Percentiles rank a stretch among this genome's conserved stretches.
Conservation (phyloP, 2,888 invertebrate species). For the Hirtodrosophila alboralis region DNA sequence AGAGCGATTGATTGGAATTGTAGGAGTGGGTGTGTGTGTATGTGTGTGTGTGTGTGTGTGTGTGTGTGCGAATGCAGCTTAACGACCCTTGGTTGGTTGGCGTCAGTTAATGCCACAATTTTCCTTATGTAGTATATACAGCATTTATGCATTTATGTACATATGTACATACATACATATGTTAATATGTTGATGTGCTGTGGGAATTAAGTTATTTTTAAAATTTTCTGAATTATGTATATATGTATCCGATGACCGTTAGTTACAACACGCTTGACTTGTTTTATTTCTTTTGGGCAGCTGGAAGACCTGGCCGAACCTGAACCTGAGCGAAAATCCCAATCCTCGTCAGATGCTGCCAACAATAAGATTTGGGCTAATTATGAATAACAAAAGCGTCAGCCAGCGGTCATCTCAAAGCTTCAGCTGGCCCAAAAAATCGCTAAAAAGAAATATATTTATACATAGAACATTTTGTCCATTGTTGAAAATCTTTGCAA, state of each 20-base stretch:
- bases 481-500: conserved; percentile 41
- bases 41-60: conserved; percentile 2
- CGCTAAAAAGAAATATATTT: neutral
- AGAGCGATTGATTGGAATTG: conserved; percentile 5
- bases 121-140: too few species aligned
- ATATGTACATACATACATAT: neutral
- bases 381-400: conserved; percentile 66
- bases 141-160: conserved; percentile 2
- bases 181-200: conserved; percentile 7
- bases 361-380: conserved; percentile 41
- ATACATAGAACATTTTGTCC: conserved; percentile 23
- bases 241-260: conserved; percentile 24
- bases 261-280: conserved; percentile 35
- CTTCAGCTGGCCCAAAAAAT: conserved; percentile 25
- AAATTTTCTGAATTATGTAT: neutral
- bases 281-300: conserved; percentile 33
- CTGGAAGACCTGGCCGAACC: conserved; percentile 38
- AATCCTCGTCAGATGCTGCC: conserved; percentile 8
- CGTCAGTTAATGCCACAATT: neutral
- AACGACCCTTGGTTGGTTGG: conserved; percentile 47
- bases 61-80: conserved; percentile 36
- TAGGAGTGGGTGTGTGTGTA: conserved; percentile 17
- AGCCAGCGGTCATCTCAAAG: conserved; percentile 16
- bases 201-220: neutral
- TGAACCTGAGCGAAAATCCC: conserved; percentile 17